Conservation (phyloP, 2,888 invertebrate species). For the Anaspis maculata region DNA sequence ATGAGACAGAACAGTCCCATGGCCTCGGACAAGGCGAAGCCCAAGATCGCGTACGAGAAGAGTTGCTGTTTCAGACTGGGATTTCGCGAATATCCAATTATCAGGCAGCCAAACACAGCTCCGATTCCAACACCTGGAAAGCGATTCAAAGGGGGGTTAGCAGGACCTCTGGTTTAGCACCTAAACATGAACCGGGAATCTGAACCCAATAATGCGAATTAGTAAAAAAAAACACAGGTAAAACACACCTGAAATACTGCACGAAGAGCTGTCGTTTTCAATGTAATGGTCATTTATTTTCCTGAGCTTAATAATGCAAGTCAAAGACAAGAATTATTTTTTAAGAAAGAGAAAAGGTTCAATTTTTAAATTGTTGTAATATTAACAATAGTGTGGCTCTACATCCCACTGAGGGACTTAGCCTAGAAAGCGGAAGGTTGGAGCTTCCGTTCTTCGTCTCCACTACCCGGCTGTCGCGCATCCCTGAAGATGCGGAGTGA, state of each 20-base stretch:
- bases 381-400: too few relatives aligned
- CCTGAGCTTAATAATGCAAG: too few relatives aligned
- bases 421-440: too few relatives aligned
- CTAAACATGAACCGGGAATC: background rate
- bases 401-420: too few relatives aligned
- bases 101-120: slow-evolving; percentile 91
- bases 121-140: slow-evolving; percentile 98
- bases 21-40: slow-evolving; percentile 96
- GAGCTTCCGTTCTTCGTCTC: too few relatives aligned
- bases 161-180: slow-evolving; percentile 2
- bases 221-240: slow-evolving; percentile 1
- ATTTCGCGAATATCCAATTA: slow-evolving; percentile 94
- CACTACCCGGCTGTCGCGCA: too few relatives aligned
- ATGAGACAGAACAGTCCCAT: slow-evolving; percentile 99
- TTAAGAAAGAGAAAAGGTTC: too few relatives aligned
- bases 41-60: slow-evolving; percentile 95
- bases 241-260: background rate
- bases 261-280: too few relatives aligned
- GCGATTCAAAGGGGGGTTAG: slow-evolving; percentile 15
- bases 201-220: background rate
- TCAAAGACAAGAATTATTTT: too few relatives aligned
- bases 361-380: too few relatives aligned
- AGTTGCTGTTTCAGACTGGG: slow-evolving; percentile 96
- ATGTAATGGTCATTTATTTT: too few relatives aligned
- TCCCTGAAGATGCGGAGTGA: too few relatives aligned